Evolutionary conservation across 1,140 invertebrate genomes (phyloP), one percentile per base, ranked within the genome.

Genomic region (Wasmannia auropunctata): DNA sequence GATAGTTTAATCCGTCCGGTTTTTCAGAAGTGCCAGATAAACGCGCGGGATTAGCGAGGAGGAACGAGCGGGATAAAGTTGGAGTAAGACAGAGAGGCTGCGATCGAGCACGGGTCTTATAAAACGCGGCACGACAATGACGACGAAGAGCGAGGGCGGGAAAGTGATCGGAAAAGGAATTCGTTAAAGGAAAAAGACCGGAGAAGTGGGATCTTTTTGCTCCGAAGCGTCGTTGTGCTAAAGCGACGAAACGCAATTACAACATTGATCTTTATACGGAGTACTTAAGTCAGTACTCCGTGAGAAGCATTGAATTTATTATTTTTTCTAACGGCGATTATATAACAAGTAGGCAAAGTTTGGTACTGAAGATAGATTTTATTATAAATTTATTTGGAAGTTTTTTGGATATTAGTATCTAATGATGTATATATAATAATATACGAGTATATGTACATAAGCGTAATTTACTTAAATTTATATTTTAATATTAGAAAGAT

Each of bases 191-290:
- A 77, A 90, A 72, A 89, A 86, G 86, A 46, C 67, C 49, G 49
- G 58, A 86, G 89, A 70, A 88, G 87, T 77, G 77, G 83, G 83
- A 69, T 86, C 83, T 88, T 90, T 90, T 90, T 90, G 86, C 76
- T 90, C 62, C 51, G 77, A n/a, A 90, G 79, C 84, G 54, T 88
- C 88, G 83, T 88, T 69, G 67, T 72, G 86, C 76, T 83, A 88
- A 86, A 90, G 74, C 88, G 88, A 90, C 77, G 67, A 87, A 90
- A 90, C 67, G 89, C 74, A 76, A 89, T 90, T 90, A 90, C 86
- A 69, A 56, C 67, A 70, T 86, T 34, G 14, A 83, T 58, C 25
- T 83, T 28, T 54, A 49, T 70, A 22, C 22, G 25, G 34, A 49
- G 40, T 40, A 28, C 67, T 51, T n/a, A 46, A 58, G 25, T 28